A percentile compares a stretch with the other conserved stretches of the same genome.
phyloP scores from a whole-genome alignment of 2,888 invertebrate species.

The Linnaemya vulpina region DNA sequence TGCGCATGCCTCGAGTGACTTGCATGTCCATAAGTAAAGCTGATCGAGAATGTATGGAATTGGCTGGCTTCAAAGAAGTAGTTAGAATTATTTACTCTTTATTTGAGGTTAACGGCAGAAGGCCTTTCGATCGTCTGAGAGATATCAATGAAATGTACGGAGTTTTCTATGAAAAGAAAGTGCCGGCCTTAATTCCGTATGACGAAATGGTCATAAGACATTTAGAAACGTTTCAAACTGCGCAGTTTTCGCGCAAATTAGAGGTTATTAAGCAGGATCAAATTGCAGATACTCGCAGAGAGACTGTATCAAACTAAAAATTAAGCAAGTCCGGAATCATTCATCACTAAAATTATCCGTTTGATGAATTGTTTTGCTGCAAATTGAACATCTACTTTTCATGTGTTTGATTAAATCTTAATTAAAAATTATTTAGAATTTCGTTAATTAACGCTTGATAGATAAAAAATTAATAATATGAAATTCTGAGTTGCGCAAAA shows the following conservation, averaged over 20 bases:
- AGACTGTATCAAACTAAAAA: background rate
- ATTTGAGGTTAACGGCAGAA: slow-evolving; percentile 48
- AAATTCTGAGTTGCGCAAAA: too few relatives aligned
- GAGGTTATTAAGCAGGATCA: background rate
- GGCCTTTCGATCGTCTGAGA: slow-evolving; percentile 70
- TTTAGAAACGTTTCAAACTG: background rate
- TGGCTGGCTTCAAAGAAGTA: slow-evolving; percentile 55
- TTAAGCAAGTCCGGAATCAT: too few relatives aligned
- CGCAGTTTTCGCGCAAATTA: background rate
- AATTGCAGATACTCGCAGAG: background rate
- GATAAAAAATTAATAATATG: too few relatives aligned
- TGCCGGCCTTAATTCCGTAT: slow-evolving; percentile 66
- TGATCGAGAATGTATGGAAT: slow-evolving; percentile 45
- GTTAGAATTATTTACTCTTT: slow-evolving; percentile 70
- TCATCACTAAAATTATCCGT: too few relatives aligned
- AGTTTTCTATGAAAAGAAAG: slow-evolving; percentile 61
- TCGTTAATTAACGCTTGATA: too few relatives aligned
- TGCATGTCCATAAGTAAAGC: slow-evolving; percentile 49
- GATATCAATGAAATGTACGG: slow-evolving; percentile 70
- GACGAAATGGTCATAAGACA: slow-evolving; percentile 60
- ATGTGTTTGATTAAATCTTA: too few relatives aligned
- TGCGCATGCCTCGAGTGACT: slow-evolving; percentile 73
- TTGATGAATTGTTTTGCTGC: too few relatives aligned
- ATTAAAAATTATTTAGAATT: too few relatives aligned
- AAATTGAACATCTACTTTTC: too few relatives aligned